A percentile compares a stretch with the other conserved stretches of the same genome.
These are phyloP conservation scores for Ormia ochracea DNA, from an alignment of 2,888 invertebrate species.

Conservation along the genomic window DNA sequence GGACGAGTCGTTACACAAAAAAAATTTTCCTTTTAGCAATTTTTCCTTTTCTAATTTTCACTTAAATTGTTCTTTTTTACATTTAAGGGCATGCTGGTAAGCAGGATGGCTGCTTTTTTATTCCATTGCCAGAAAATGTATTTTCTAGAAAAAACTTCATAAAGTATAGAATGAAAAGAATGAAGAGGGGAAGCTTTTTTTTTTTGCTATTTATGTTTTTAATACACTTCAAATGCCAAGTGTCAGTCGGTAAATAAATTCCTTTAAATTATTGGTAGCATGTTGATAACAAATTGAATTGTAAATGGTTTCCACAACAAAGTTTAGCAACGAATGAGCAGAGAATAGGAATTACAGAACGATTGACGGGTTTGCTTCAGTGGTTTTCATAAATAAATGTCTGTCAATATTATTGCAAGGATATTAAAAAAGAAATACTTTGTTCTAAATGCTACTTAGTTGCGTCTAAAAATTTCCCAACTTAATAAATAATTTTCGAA, in stretches of 20 bases:
- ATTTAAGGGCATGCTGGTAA: not conserved
- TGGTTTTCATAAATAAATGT: not conserved
- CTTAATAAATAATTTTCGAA: too few relatives aligned
- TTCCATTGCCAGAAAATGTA: slow-evolving; percentile 24
- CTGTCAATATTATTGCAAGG: too few relatives aligned
- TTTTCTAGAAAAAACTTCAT: slow-evolving; percentile 40
- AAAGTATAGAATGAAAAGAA: slow-evolving; percentile 21
- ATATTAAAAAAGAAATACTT: too few relatives aligned
- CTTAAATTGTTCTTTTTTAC: not conserved
- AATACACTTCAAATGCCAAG: slow-evolving; percentile 30
- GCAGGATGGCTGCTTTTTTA: slow-evolving; percentile 2
- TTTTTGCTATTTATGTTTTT: slow-evolving; percentile 33
- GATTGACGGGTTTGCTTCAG: not conserved
- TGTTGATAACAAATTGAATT: slow-evolving; percentile 20
- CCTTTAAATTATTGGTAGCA: slow-evolving; percentile 34
- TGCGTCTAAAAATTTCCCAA: too few relatives aligned
- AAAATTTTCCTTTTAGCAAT: not conserved
- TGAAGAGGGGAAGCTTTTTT: slow-evolving; percentile 6
- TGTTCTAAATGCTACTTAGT: too few relatives aligned
- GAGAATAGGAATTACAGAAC: not conserved
- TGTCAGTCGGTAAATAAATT: slow-evolving; percentile 33
- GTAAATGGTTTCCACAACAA: not conserved
- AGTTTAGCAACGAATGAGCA: not conserved
- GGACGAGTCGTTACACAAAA: not conserved
- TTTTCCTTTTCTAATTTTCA: not conserved